Conservation (phyloP, 1,140 invertebrate species). For the Cyphomyrmex costatus region DNA sequence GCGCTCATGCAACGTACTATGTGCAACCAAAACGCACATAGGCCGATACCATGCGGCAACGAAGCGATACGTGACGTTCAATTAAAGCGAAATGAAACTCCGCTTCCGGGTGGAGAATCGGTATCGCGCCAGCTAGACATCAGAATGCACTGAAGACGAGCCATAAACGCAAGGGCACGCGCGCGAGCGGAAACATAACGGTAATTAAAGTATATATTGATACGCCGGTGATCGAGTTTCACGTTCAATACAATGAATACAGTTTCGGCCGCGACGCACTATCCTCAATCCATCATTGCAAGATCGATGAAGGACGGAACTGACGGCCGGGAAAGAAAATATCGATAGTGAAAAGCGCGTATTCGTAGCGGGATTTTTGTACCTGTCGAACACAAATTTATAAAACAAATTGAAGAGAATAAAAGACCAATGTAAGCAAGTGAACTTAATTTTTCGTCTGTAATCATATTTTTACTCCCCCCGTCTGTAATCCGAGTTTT, state of each 20-base stretch:
- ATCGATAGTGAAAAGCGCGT: not conserved
- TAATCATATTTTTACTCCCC: too few relatives aligned
- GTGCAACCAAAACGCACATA: not conserved
- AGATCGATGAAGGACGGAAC: slow-evolving; percentile 29
- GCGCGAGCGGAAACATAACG: slow-evolving; percentile 5
- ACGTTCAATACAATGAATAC: not conserved
- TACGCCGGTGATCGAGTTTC: slow-evolving; percentile 48
- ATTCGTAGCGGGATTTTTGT: not conserved
- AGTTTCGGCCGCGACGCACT: slow-evolving; percentile 5
- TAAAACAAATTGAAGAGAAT: not conserved
- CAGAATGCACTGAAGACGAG: slow-evolving; percentile 19
- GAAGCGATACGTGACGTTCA: slow-evolving; percentile 73
- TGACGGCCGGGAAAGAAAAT: not conserved
- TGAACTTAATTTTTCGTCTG: too few relatives aligned
- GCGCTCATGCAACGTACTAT: too few relatives aligned
- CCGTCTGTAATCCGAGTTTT: too few relatives aligned
- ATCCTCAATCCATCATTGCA: slow-evolving; percentile 31
- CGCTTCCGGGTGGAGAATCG: slow-evolving; percentile 36
- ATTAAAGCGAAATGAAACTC: slow-evolving; percentile 84
- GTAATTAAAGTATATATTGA: slow-evolving; percentile 71
- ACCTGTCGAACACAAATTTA: not conserved
- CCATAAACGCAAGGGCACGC: slow-evolving; percentile 36
- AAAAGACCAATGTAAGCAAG: not conserved
- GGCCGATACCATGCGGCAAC: slow-evolving; percentile 1
- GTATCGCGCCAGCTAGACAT: not conserved